phyloP scores from a whole-genome alignment of 92 coral and sea anemone genomes.

The Parazoanthus darwini region DNA sequence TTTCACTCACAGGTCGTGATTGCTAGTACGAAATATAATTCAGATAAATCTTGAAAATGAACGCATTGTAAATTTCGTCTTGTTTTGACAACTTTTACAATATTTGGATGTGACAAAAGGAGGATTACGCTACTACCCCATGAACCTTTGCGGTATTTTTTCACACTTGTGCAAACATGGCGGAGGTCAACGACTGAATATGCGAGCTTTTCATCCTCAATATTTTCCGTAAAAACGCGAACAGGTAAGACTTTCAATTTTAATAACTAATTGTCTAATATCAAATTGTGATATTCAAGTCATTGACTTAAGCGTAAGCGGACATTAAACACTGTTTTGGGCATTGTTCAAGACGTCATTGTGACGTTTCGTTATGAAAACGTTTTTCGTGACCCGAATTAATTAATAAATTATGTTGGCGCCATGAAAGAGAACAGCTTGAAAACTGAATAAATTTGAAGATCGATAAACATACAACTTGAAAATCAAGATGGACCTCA shows the following conservation, averaged over 20 bases:
- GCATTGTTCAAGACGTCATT: too few species aligned
- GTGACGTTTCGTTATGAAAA: too few species aligned
- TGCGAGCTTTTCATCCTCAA: too few species aligned
- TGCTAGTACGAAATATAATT: too few species aligned
- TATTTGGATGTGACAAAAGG: not conserved
- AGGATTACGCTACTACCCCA: not conserved
- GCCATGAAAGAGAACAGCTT: not conserved
- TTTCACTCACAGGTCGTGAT: too few species aligned
- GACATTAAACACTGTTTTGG: not conserved
- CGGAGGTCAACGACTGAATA: too few species aligned
- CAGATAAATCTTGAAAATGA: too few species aligned
- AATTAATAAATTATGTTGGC: not conserved
- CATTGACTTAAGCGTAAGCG: not conserved
- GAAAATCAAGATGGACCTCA: conserved; percentile 5
- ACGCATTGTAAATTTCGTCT: too few species aligned
- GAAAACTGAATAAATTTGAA: not conserved
- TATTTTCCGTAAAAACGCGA: too few species aligned
- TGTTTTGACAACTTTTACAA: too few species aligned
- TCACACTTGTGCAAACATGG: not conserved
- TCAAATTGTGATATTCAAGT: not conserved
- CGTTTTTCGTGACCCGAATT: too few species aligned
- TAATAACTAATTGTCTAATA: not conserved
- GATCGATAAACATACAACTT: not conserved
- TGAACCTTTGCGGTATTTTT: not conserved
- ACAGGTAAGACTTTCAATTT: not conserved